phyloP scores from a whole-genome alignment of 2,888 invertebrate species.

The Meandrusa payeni region DNA sequence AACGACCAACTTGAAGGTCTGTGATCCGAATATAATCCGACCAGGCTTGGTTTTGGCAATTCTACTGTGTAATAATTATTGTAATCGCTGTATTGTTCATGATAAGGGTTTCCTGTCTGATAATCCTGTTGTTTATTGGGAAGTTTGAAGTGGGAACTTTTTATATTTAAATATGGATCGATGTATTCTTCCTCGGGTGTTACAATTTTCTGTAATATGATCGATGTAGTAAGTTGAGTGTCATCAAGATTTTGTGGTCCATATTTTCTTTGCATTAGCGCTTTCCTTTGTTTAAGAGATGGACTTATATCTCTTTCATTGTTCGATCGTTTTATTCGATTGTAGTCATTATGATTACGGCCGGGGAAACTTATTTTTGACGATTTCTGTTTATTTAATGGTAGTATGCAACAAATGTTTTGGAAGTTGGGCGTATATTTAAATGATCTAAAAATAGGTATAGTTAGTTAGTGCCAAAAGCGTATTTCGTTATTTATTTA shows the following conservation, averaged over 20 bases:
- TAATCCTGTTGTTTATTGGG: slow-evolving; percentile 29
- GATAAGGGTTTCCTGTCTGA: slow-evolving; percentile 25
- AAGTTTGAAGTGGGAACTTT: slow-evolving; percentile 46
- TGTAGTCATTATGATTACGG: slow-evolving; percentile 22
- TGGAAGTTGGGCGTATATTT: no score
- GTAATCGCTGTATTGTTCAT: slow-evolving; percentile 40
- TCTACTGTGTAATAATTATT: slow-evolving; percentile 56
- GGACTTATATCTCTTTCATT: slow-evolving; percentile 33
- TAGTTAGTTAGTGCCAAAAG: no score
- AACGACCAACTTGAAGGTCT: slow-evolving; percentile 42
- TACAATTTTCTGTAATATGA: slow-evolving; percentile 40
- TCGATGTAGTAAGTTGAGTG: slow-evolving; percentile 32
- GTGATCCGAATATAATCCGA: slow-evolving; percentile 62
- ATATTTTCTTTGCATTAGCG: slow-evolving; percentile 46
- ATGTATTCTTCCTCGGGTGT: slow-evolving; percentile 48
- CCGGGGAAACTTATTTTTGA: slow-evolving; percentile 41
- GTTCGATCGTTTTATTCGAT: slow-evolving; percentile 42
- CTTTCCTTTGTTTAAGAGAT: slow-evolving; percentile 52
- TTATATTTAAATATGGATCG: slow-evolving; percentile 71
- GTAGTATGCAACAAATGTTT: slow-evolving; percentile 51
- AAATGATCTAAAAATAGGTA: slow-evolving; percentile 9
- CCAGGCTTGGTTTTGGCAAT: slow-evolving; percentile 61
- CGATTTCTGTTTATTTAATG: slow-evolving; percentile 33
- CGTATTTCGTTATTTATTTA: no score
- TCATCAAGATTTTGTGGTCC: slow-evolving; percentile 33